Evolutionary conservation across 2,888 invertebrate genomes (phyloP).

Genomic region (Drosophila differens): DNA sequence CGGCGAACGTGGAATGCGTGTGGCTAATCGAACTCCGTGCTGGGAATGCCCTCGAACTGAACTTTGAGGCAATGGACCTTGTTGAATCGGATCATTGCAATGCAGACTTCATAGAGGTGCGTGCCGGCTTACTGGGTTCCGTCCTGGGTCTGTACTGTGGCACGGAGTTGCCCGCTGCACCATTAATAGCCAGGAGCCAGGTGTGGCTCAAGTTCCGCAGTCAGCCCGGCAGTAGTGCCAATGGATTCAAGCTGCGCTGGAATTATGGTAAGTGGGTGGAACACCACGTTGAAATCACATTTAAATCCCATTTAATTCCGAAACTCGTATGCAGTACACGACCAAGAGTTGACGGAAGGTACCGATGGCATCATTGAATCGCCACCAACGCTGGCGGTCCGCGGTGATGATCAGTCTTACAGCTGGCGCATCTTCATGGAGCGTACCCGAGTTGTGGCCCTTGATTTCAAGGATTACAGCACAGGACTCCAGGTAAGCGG

Average conservation of each 20-base stretch:
- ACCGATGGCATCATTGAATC: constrained; percentile 77
- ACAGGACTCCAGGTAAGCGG: constrained; percentile 74
- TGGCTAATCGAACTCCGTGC: constrained; percentile 89
- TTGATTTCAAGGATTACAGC: constrained; percentile 78
- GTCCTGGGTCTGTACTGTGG: constrained; percentile 92
- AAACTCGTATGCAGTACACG: constrained; percentile 65
- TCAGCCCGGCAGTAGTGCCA: constrained; percentile 86
- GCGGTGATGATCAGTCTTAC: constrained; percentile 67
- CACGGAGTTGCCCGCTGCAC: constrained; percentile 86
- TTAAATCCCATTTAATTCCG: not conserved
- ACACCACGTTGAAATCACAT: not conserved
- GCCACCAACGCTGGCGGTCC: constrained; percentile 70
- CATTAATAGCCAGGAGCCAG: constrained; percentile 87
- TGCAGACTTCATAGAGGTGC: constrained; percentile 94
- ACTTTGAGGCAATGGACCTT: constrained; percentile 90
- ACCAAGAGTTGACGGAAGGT: constrained; percentile 71
- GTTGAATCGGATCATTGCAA: constrained; percentile 91
- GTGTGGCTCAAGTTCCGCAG: constrained; percentile 93
- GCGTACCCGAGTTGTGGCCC: constrained; percentile 55
- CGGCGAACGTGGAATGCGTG: constrained; percentile 89
- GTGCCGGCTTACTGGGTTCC: constrained; percentile 88
- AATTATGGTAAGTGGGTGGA: constrained; percentile 86
- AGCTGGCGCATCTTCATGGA: constrained; percentile 80
- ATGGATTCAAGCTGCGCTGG: constrained; percentile 92
- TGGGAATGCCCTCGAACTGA: constrained; percentile 90